These are phyloP conservation scores for Linurgus olivaceus DNA, from an alignment of 2,797 vertebrate genomes.

Conservation along the genomic window DNA sequence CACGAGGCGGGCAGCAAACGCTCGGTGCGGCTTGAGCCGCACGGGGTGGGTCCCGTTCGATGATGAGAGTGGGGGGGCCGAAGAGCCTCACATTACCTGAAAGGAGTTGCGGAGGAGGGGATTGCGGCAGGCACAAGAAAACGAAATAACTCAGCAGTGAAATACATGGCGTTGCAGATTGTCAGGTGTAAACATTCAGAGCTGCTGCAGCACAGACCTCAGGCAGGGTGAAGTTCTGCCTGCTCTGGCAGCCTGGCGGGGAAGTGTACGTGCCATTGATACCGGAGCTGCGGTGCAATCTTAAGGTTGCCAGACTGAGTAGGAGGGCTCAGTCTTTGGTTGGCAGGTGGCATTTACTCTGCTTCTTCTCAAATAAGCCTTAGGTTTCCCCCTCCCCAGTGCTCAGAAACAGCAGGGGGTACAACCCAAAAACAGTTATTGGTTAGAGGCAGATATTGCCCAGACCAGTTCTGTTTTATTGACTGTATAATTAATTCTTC, in stretches of 20 bases:
- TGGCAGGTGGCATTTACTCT: not conserved
- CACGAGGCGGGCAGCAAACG: not conserved
- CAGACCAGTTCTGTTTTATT: not conserved
- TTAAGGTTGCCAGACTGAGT: not conserved
- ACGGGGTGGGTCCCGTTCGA: not conserved
- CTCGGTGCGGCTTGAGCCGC: not conserved
- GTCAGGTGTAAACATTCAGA: not conserved
- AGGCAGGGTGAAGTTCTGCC: not conserved
- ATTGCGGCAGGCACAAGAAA: not conserved
- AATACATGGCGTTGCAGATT: accelerated
- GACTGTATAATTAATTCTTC: not conserved
- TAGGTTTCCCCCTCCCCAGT: not conserved
- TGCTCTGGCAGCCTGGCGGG: not conserved
- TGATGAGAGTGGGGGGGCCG: not conserved
- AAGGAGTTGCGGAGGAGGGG: not conserved
- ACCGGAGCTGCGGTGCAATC: not conserved
- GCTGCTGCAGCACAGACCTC: not conserved
- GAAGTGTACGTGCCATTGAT: not conserved
- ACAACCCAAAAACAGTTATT: not conserved
- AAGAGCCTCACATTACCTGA: accelerated
- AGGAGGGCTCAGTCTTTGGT: not conserved
- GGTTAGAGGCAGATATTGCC: accelerated
- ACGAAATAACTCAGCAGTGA: not conserved
- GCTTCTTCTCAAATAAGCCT: not conserved
- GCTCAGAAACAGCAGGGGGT: not conserved